phyloP scores from a whole-genome alignment of 2,113 vertebrate species.

The Scortum barcoo region DNA sequence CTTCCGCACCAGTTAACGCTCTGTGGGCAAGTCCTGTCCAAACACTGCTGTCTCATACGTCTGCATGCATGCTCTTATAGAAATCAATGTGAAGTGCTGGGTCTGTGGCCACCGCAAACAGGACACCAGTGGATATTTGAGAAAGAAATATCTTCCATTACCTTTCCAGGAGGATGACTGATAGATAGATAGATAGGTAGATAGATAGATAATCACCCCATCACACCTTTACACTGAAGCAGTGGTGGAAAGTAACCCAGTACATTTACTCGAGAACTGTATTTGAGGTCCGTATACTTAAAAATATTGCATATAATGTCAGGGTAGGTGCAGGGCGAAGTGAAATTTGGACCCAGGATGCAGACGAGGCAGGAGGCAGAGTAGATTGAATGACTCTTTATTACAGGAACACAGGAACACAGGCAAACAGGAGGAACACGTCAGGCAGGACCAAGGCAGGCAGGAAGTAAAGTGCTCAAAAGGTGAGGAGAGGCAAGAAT shows the following conservation, averaged over 20 bases:
- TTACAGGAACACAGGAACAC: too few relatives aligned
- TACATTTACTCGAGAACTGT: not conserved
- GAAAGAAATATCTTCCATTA: slow-evolving; percentile 7
- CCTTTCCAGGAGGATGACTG: not conserved
- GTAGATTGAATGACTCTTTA: too few relatives aligned
- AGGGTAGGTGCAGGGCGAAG: too few relatives aligned
- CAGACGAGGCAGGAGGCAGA: too few relatives aligned
- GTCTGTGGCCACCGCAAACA: slow-evolving; percentile 27
- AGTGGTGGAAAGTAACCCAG: not conserved
- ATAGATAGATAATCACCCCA: not conserved
- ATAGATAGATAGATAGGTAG: not conserved
- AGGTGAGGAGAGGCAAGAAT: too few relatives aligned
- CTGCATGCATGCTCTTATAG: slow-evolving; percentile 6
- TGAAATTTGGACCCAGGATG: too few relatives aligned
- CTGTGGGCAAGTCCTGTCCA: slow-evolving; percentile 53
- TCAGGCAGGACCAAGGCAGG: too few relatives aligned
- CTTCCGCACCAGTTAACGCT: slow-evolving; percentile 67
- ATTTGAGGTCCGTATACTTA: not conserved
- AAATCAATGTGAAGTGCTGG: slow-evolving; percentile 37
- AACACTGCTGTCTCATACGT: slow-evolving; percentile 44
- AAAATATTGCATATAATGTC: not conserved
- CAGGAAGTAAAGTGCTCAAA: too few relatives aligned
- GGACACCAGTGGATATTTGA: not conserved
- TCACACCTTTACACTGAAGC: not conserved
- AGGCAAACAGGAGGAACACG: too few relatives aligned